phyloP scores from a whole-genome alignment of 64 coral and sea anemone species.

The Montipora cactus region DNA sequence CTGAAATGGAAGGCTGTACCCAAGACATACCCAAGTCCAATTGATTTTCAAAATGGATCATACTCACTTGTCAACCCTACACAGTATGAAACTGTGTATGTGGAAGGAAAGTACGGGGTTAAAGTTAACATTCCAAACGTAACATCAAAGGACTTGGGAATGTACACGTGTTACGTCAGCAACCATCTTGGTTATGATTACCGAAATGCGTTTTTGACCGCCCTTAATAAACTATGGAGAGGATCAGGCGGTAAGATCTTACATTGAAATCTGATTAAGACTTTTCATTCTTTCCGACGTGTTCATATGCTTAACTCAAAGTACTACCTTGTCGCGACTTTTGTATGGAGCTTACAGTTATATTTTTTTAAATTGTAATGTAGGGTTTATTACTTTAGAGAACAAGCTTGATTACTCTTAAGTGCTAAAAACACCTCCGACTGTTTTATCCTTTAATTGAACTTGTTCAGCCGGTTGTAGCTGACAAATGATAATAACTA shows the following conservation, averaged over 20 bases:
- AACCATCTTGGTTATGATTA: constrained; percentile 71
- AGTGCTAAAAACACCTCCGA: not conserved
- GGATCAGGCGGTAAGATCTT: constrained; percentile 3
- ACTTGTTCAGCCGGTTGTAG: not conserved
- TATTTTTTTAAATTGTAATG: not conserved
- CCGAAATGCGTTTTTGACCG: constrained; percentile 61
- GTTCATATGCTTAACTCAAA: not conserved
- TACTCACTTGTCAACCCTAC: constrained; percentile 70
- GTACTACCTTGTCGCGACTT: not conserved
- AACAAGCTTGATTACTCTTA: not conserved
- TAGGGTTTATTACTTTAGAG: not conserved
- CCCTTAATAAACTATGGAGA: not conserved
- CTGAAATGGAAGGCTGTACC: constrained; percentile 58
- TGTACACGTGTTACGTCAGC: constrained; percentile 71
- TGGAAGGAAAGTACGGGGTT: constrained; percentile 53
- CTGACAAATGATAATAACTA: not conserved
- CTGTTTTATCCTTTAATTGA: constrained; percentile 5
- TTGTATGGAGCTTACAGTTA: not conserved
- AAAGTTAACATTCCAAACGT: constrained; percentile 34
- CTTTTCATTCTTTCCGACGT: not conserved
- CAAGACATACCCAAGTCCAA: not conserved
- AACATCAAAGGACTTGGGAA: constrained; percentile 45
- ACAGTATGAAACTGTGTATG: constrained; percentile 64
- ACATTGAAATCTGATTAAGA: not conserved
- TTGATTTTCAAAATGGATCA: constrained; percentile 53